Percentiles rank a stretch among this genome's conserved stretches.
These are phyloP conservation scores for Elysia crispata DNA, from an alignment of 2,888 invertebrate species.

Conservation along the genomic window DNA sequence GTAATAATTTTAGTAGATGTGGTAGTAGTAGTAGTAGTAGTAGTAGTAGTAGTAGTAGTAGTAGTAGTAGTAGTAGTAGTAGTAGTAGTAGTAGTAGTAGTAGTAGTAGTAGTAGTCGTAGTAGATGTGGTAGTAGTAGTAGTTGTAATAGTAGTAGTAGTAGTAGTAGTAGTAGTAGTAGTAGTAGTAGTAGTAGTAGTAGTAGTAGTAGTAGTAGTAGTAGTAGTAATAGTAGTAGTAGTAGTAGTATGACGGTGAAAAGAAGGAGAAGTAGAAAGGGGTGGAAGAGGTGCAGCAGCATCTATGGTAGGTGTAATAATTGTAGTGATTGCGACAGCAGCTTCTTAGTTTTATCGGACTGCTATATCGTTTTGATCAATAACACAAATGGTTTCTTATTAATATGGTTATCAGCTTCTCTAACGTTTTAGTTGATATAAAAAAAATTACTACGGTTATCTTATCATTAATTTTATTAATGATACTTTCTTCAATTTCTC, in stretches of 20 bases:
- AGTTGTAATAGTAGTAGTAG: constrained; percentile 26
- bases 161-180: constrained; percentile 20
- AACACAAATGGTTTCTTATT: too few species aligned
- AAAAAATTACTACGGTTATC: too few species aligned
- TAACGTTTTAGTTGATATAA: too few species aligned
- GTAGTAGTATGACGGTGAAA: constrained; percentile 1
- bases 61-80: constrained; percentile 41
- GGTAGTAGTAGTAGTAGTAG: constrained; percentile 46
- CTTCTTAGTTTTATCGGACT: too few species aligned
- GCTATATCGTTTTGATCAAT: too few species aligned
- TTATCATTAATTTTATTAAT: too few species aligned
- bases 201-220: constrained; percentile 32
- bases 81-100: constrained; percentile 41
- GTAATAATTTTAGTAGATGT: constrained; percentile 33
- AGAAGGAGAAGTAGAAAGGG: constrained; percentile 14
- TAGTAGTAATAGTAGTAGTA: constrained; percentile 17
- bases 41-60: constrained; percentile 49
- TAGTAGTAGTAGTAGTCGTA: constrained; percentile 33
- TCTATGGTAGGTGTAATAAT: too few species aligned
- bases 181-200: constrained; percentile 1
- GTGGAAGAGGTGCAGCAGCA: too few species aligned
- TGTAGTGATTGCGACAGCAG: too few species aligned
- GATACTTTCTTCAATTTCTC: too few species aligned
- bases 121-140: constrained; percentile 30
- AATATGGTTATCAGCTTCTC: too few species aligned